Percentiles rank a stretch among this genome's conserved stretches.
These are phyloP conservation scores for Eilema griseolum DNA, from an alignment of 2,888 invertebrate species.

Conservation along the genomic window DNA sequence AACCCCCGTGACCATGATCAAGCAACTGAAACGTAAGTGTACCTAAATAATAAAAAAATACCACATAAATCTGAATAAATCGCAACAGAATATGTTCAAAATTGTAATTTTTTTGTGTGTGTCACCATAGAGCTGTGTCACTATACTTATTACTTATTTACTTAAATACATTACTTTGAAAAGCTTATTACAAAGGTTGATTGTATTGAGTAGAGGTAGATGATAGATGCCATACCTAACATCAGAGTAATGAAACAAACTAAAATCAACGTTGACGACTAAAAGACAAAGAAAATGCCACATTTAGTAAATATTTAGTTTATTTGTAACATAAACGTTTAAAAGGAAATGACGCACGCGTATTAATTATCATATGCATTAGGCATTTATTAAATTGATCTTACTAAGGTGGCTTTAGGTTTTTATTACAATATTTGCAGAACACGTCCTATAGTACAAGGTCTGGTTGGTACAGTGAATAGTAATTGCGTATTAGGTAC, in stretches of 20 bases:
- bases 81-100: too few species aligned
- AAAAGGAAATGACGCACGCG: slow-evolving; percentile 2
- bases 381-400: slow-evolving; percentile 7
- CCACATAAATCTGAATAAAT: too few species aligned
- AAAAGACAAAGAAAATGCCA: background rate
- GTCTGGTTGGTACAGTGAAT: slow-evolving; percentile 24
- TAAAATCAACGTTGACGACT: background rate
- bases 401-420: background rate
- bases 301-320: slow-evolving; percentile 1
- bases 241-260: background rate
- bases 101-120: too few species aligned
- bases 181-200: background rate
- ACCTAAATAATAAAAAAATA: too few species aligned
- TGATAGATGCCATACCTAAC: too few species aligned
- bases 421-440: slow-evolving; percentile 19
- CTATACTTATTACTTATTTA: background rate
- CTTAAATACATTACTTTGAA: background rate
- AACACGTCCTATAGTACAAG: slow-evolving; percentile 26
- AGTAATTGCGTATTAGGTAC: slow-evolving; percentile 27
- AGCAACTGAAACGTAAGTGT: too few species aligned
- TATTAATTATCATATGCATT: background rate
- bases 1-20: too few species aligned
- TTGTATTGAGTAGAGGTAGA: too few species aligned
- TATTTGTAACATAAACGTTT: background rate
- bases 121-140: too few species aligned